A percentile compares a stretch with the other conserved stretches of the same genome.
Conservation (phyloP, 2,113 vertebrate species). For the Salminus brasiliensis region DNA sequence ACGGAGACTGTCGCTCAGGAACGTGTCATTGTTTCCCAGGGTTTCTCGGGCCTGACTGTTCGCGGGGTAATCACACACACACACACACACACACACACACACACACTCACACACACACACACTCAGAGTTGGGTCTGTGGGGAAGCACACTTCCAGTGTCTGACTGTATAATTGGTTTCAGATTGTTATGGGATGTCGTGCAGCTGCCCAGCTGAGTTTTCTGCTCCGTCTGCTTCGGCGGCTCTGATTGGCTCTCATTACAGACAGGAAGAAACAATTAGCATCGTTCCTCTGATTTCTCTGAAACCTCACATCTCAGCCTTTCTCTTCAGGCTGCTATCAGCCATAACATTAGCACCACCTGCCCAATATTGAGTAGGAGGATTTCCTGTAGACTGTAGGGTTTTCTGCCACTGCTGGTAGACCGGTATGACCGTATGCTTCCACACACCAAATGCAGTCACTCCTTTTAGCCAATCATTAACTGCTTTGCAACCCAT, state of each 20-base stretch:
- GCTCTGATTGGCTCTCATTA: slow-evolving; percentile 41
- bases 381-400: too few species aligned
- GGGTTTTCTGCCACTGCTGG: too few species aligned
- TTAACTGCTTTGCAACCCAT: too few species aligned
- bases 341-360: too few species aligned
- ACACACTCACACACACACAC: slow-evolving; percentile 12
- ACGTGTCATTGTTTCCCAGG: slow-evolving; percentile 98
- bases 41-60: slow-evolving; percentile 96
- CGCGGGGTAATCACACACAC: slow-evolving; percentile 82
- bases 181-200: slow-evolving; percentile 51
- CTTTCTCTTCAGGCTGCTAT: not conserved
- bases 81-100: slow-evolving; percentile 18
- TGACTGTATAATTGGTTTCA: slow-evolving; percentile 49
- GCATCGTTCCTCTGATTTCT: slow-evolving; percentile 21
- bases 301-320: not conserved
- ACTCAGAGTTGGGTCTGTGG: not conserved
- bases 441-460: too few species aligned
- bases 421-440: too few species aligned
- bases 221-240: slow-evolving; percentile 20
- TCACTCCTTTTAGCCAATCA: too few species aligned
- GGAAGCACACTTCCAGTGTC: slow-evolving; percentile 21
- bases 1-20: slow-evolving; percentile 97
- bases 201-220: slow-evolving; percentile 37
- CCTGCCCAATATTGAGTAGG: too few species aligned
- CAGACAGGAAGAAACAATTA: slow-evolving; percentile 30